Percentiles rank a stretch among this genome's conserved stretches.
Conservation (phyloP, 2,888 invertebrate genomes). For the Anthophora plumipes region DNA sequence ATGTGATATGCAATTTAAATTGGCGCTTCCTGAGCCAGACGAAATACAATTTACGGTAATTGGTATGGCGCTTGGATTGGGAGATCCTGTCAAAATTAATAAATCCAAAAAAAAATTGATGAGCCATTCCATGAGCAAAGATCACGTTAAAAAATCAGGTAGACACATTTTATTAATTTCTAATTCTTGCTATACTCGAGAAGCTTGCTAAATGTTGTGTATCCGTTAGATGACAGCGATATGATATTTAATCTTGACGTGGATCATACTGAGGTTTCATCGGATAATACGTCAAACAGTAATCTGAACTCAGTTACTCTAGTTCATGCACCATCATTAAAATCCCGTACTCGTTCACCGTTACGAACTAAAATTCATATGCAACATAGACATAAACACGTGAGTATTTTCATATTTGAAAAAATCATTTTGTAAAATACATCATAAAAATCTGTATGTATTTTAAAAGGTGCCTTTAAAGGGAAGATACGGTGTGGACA, state of each 20-base stretch:
- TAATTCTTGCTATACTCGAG: background rate
- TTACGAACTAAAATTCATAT: constrained; percentile 82
- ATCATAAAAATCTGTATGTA: background rate
- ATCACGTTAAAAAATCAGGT: constrained; percentile 77
- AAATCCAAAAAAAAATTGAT: constrained; percentile 83
- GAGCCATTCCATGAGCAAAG: constrained; percentile 64
- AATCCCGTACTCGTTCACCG: constrained; percentile 86
- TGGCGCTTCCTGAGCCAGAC: constrained; percentile 95
- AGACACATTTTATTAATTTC: background rate
- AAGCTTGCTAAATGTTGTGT: background rate
- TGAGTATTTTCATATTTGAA: constrained; percentile 50
- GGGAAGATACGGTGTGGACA: constrained; percentile 89
- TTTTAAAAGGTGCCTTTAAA: constrained; percentile 82
- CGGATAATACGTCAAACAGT: constrained; percentile 56
- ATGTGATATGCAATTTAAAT: constrained; percentile 91
- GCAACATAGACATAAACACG: constrained; percentile 80
- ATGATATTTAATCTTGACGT: constrained; percentile 94
- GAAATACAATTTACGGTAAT: constrained; percentile 89
- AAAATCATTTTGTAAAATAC: background rate
- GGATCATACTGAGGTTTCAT: constrained; percentile 86
- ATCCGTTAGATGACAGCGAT: constrained; percentile 88
- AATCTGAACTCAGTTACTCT: constrained; percentile 70
- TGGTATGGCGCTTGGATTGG: constrained; percentile 92
- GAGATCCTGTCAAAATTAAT: constrained; percentile 86
- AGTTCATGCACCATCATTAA: constrained; percentile 82